Evolutionary conservation across 2,797 vertebrate genomes (phyloP).

Genomic region (Sylvilagus floridanus): DNA sequence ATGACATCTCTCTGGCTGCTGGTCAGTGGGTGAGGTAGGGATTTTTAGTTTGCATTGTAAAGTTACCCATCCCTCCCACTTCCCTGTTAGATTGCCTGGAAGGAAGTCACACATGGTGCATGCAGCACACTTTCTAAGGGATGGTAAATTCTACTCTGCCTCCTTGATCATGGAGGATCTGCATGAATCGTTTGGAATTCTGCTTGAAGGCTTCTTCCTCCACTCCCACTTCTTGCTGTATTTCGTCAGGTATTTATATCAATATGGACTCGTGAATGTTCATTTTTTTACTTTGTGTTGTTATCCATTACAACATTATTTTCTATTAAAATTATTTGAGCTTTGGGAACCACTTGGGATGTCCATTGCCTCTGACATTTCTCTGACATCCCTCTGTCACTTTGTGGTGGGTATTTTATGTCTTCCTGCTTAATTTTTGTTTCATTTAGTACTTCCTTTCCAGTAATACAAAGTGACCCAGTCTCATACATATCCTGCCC

Average conservation of each 20-base stretch:
- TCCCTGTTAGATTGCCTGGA: neutral
- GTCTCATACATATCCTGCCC: neutral
- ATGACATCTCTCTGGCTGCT: neutral
- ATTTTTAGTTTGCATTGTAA: neutral
- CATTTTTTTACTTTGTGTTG: slow-evolving; percentile 14
- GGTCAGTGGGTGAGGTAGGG: neutral
- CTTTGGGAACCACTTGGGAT: neutral
- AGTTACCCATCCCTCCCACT: neutral
- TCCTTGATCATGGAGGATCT: neutral
- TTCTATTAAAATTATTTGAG: neutral
- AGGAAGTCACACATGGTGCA: neutral
- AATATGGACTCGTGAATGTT: neutral
- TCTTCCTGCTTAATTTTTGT: neutral
- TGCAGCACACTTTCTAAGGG: neutral
- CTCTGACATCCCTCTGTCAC: neutral
- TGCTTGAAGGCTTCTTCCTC: neutral
- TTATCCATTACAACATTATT: neutral
- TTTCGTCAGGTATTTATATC: neutral
- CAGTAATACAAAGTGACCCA: neutral
- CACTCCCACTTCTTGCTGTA: neutral
- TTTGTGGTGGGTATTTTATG: neutral
- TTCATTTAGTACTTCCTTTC: neutral
- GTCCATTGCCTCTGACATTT: neutral
- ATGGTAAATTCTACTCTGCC: neutral
- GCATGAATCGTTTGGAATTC: neutral